phyloP scores from a whole-genome alignment of 53 echinoderm and acorn worm genomes.

The Echinarachnius parma region DNA sequence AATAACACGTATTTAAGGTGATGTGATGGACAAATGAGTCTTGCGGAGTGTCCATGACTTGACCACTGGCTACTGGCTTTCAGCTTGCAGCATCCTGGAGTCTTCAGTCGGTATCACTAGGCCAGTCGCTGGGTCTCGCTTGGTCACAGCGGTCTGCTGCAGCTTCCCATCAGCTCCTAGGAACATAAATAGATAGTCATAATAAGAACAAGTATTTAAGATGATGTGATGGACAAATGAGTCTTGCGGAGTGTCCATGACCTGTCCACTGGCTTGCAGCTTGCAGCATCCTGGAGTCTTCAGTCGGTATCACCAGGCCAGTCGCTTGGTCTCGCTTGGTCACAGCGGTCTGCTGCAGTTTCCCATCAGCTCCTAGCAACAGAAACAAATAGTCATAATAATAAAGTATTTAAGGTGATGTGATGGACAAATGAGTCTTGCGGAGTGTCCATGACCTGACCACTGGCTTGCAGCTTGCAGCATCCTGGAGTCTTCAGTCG shows the following conservation, averaged over 20 bases:
- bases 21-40: constrained; percentile 91
- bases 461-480: constrained; percentile 60
- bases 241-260: constrained; percentile 57
- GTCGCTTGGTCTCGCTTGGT: constrained; percentile 72
- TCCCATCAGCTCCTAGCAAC: constrained; percentile 92
- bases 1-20: no score
- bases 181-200: no score
- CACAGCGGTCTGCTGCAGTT: constrained; percentile 59
- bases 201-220: no score
- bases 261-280: constrained; percentile 52
- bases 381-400: no score
- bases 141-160: constrained; percentile 59
- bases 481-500: constrained; percentile 75
- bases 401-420: no score
- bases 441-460: constrained; percentile 50
- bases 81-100: constrained; percentile 69
- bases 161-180: constrained; percentile 89
- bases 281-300: constrained; percentile 72
- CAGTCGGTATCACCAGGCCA: constrained; percentile 75
- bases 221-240: constrained; percentile 92
- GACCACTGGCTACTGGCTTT: constrained; percentile 59
- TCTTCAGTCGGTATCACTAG: constrained; percentile 79
- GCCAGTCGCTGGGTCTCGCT: constrained; percentile 69
- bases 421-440: constrained; percentile 86
- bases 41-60: constrained; percentile 49